A percentile compares a stretch with the other conserved stretches of the same genome.
These are phyloP conservation scores for Eulimnadia texana DNA, from an alignment of 1,140 invertebrate species.

Conservation along the genomic window DNA sequence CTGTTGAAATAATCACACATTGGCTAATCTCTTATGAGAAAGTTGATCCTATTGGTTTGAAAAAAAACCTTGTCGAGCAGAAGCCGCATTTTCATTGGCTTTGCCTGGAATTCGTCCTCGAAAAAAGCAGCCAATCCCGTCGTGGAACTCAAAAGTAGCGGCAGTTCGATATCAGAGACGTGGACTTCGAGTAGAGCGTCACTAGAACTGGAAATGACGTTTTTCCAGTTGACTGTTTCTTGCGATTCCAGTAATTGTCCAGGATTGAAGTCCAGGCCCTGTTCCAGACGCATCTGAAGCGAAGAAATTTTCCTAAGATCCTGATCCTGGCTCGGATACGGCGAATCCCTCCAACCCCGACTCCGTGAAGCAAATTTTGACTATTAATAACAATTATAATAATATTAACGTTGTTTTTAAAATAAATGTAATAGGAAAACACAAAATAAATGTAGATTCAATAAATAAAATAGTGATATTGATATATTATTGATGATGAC, in stretches of 20 bases:
- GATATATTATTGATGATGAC: too few relatives aligned
- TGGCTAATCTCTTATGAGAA: background rate
- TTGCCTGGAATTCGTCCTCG: slow-evolving; percentile 8
- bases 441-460: too few relatives aligned
- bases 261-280: slow-evolving; percentile 9
- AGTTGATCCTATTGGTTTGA: background rate
- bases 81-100: background rate
- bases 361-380: slow-evolving; percentile 20
- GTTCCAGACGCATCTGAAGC: slow-evolving; percentile 10
- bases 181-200: slow-evolving; percentile 1
- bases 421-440: background rate
- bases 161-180: background rate
- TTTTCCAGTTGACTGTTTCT: background rate
- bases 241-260: slow-evolving; percentile 16
- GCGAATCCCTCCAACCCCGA: slow-evolving; percentile 20
- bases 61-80: background rate
- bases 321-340: slow-evolving; percentile 4
- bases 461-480: too few relatives aligned
- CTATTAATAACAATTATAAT: slow-evolving; percentile 9
- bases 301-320: background rate
- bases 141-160: slow-evolving; percentile 5
- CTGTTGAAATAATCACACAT: background rate
- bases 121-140: slow-evolving; percentile 7
- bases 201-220: slow-evolving; percentile 3
- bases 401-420: background rate